Evolutionary conservation across 1,140 invertebrate genomes (phyloP).

Genomic region (Chlorops oryzae): DNA sequence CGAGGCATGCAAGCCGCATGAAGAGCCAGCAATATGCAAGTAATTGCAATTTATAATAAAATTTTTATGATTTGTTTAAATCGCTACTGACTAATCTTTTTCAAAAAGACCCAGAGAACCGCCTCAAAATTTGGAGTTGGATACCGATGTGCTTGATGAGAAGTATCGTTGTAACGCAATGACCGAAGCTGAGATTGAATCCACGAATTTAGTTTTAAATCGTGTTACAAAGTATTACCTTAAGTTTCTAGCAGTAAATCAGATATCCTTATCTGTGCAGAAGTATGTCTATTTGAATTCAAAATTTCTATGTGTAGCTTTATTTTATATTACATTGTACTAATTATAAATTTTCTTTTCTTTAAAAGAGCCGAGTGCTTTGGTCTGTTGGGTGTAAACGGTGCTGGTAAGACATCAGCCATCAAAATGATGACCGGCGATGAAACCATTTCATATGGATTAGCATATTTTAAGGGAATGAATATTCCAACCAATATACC

Average conservation of each 20-base stretch:
- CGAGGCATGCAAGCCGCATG: neutral
- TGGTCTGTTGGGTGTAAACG: slow-evolving; percentile 79
- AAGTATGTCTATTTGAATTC: neutral
- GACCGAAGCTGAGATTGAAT: neutral
- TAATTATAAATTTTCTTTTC: slow-evolving; percentile 30
- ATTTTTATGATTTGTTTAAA: neutral
- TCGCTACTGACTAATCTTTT: neutral
- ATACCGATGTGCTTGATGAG: slow-evolving; percentile 4
- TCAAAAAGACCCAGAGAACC: neutral
- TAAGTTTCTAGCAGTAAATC: slow-evolving; percentile 57
- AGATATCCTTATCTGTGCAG: slow-evolving; percentile 53
- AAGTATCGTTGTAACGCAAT: neutral
- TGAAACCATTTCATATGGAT: slow-evolving; percentile 49
- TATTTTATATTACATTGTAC: neutral
- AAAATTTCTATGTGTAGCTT: too few relatives aligned
- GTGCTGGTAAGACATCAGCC: slow-evolving; percentile 74
- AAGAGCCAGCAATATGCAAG: neutral
- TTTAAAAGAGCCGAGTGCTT: too few relatives aligned
- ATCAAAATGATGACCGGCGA: slow-evolving; percentile 85
- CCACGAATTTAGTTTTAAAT: slow-evolving; percentile 16
- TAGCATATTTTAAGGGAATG: slow-evolving; percentile 49
- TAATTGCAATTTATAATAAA: neutral
- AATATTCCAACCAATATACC: slow-evolving; percentile 46
- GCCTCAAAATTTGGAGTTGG: neutral
- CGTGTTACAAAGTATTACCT: slow-evolving; percentile 59